phyloP scores from a whole-genome alignment of 2,888 invertebrate genomes.

The Morpho deidamia region DNA sequence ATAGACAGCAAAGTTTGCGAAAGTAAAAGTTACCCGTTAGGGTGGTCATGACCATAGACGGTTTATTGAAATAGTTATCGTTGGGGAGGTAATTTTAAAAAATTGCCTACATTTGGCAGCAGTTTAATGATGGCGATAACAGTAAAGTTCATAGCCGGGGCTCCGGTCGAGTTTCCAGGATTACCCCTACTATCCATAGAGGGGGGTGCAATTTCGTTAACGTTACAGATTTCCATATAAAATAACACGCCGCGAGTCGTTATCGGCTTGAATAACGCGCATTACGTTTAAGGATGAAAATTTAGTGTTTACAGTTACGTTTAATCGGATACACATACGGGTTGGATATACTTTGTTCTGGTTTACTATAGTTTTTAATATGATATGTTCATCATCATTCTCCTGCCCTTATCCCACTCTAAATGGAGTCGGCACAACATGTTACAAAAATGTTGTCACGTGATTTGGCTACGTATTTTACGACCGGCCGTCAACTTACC shows the following conservation, averaged over 20 bases:
- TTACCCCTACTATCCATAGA: constrained; percentile 62
- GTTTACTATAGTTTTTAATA: too few relatives aligned
- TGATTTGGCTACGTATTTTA: too few relatives aligned
- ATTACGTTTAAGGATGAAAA: constrained; percentile 13
- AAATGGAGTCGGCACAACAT: too few relatives aligned
- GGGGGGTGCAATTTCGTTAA: constrained; percentile 61
- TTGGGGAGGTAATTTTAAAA: constrained; percentile 64
- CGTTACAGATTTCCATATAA: constrained; percentile 56
- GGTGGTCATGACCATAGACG: constrained; percentile 59
- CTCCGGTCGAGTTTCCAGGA: constrained; percentile 58
- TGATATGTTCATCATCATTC: too few relatives aligned
- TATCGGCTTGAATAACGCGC: constrained; percentile 22
- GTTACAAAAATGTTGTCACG: too few relatives aligned
- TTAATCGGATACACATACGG: not conserved
- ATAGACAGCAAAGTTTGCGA: constrained; percentile 53
- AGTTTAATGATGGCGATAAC: constrained; percentile 69
- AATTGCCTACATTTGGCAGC: constrained; percentile 67
- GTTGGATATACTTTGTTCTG: too few relatives aligned
- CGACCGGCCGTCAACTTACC: too few relatives aligned
- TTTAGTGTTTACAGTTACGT: constrained; percentile 8
- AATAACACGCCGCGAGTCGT: constrained; percentile 25
- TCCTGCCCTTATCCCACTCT: too few relatives aligned
- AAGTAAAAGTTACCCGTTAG: constrained; percentile 68
- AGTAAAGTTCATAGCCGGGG: constrained; percentile 72
- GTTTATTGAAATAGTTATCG: constrained; percentile 73